Evolutionary conservation across 1,140 invertebrate genomes (phyloP), one percentile per base, ranked within the genome.

Genomic region (Asbolus verrucosus): DNA sequence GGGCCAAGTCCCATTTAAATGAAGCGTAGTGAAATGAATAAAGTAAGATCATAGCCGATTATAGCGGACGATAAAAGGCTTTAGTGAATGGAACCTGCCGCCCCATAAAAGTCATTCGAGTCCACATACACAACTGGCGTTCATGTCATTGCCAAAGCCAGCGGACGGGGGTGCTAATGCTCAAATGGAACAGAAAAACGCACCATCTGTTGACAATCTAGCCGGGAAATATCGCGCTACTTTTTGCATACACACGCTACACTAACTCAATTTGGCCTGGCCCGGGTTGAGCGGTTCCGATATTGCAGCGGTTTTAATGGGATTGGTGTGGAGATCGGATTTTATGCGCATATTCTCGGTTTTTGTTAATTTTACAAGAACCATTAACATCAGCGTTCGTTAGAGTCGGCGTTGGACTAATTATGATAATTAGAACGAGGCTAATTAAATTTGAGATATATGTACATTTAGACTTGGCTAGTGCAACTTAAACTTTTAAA

Each of bases 131-230:
- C 74, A 75, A 75, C 71, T 75, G 74, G 65, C 71, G 46, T 63
- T 39, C 54, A 38, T 61, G 63, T 72, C 68, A 69, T 38, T 65
- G 61, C 54, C 67, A 31, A 31, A 24, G n/a, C n/a, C n/a, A n/a
- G 33, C 33, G n/a, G 46, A 59, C 24, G 39, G 73, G 75, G 75
- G 76, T 73, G 76, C 76, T 81, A 80, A 81, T 80, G 79, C 77
- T 78, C 75, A 81, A 81, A 81, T 81, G 76, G 79, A 76, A 81
- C 72, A 81, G 79, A 81, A 81, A 80, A 81, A 79, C 75, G 67
- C 76, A 81, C 79, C 79, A 81, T 81, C 79, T 81, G 79, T 77
- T 81, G 76, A 80, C 78, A 79, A 88, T 81, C 78, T 73, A 73
- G 31, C 66, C 70, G 60, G 69, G 68, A 67, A 78, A 71, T 68